Percentiles rank a stretch among this genome's conserved stretches.
These are phyloP conservation scores for Nothocercus julius DNA, from an alignment of 2,113 vertebrate species.

Conservation along the genomic window DNA sequence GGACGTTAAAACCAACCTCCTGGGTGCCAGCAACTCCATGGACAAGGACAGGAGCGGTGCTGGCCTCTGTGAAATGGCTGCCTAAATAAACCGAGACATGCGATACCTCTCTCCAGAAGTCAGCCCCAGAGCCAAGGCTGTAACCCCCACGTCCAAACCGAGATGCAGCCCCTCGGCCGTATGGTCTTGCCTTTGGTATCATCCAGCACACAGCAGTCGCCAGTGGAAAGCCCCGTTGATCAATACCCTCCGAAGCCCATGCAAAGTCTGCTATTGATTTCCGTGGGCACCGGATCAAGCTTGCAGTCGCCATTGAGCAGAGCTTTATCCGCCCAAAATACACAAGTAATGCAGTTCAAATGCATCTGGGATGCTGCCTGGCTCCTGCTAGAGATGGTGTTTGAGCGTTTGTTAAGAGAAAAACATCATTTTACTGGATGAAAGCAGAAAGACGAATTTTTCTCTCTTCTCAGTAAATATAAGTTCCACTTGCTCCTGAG, in stretches of 20 bases:
- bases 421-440: not conserved
- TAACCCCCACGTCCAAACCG: accelerated
- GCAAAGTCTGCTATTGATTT: accelerated
- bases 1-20: not conserved
- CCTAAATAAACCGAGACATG: not conserved
- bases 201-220: accelerated
- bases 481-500: slow-evolving; percentile 60
- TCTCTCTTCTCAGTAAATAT: slow-evolving; percentile 28
- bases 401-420: not conserved
- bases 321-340: not conserved
- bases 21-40: accelerated
- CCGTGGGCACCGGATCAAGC: not conserved
- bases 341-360: not conserved
- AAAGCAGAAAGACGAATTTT: slow-evolving; percentile 18
- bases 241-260: not conserved
- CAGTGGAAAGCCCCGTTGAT: not conserved
- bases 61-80: not conserved
- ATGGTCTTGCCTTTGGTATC: not conserved
- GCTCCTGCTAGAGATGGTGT: not conserved
- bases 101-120: not conserved
- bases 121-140: not conserved
- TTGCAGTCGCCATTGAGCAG: not conserved
- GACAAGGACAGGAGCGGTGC: accelerated
- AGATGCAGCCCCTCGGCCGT: not conserved
- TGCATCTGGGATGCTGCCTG: not conserved